Evolutionary conservation across 2,797 vertebrate genomes (phyloP), one percentile per base, ranked within the genome.

Genomic region (Eulemur rubriventer): DNA sequence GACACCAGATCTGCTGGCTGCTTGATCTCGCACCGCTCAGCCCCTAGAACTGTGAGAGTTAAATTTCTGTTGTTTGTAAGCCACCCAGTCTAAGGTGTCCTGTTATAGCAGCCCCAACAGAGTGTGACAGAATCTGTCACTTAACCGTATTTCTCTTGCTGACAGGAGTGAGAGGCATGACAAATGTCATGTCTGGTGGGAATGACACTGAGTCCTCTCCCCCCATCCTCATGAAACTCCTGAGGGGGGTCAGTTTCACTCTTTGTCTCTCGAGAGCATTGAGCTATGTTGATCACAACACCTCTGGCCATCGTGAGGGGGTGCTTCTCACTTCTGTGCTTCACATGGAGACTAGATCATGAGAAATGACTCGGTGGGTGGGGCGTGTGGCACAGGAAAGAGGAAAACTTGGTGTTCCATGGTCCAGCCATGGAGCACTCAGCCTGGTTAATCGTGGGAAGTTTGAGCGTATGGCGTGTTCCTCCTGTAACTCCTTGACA

Each of bases 231-330:
- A 50, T 30, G 94, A 92, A 35, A 63, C 46, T 87, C 63, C 67
- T 67, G 30, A 16, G 1, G 0, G 43, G 50, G 28, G 70, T 90
- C 35, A 16, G 78, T 87, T 75, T 81, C 90, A 28, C 10, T 95
- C 82, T 97, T 38, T 33, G 72, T 96, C 94, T 84, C 80, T 38
- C 72, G 10, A 57, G 20, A 76, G 11, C 16, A 26, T 10, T 30
- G 28, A 35, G 41, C 59, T 30, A 83, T 2, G 59, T 76, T 93
- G 65, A 69, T 95, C 41, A 65, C 28, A 85, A 94, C 95, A 93
- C 95, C 97, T 97, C 94, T 97, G 96, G 83, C 57, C 61, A 91
- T 96, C 95, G 96, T 98, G 85, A 98, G 97, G 85, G 89, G 89
- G 93, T 88, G 52, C 61, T 96, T 97, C 89, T 96, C 91, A 14